These are phyloP conservation scores for Paracanthobrama guichenoti DNA, from an alignment of 2,113 vertebrate species.

Conservation along the genomic window DNA sequence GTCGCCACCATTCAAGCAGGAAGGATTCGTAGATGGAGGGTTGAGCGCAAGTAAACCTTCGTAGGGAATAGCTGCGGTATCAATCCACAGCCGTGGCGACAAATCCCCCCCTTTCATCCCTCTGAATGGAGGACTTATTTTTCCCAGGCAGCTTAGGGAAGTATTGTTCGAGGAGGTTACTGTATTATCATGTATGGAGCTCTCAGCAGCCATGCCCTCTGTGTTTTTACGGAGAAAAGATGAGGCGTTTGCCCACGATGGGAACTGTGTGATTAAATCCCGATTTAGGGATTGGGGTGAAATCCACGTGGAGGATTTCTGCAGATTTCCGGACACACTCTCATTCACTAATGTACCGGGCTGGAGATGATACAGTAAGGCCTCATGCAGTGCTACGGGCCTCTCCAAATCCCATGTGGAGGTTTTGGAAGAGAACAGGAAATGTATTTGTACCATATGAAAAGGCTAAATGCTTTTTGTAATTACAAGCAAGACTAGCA, in stretches of 20 bases:
- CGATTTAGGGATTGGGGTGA: constrained; percentile 30
- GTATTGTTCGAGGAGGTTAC: constrained; percentile 49
- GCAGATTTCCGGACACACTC: constrained; percentile 9
- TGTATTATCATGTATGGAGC: constrained; percentile 53
- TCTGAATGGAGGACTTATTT: constrained; percentile 66
- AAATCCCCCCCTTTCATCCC: constrained; percentile 62
- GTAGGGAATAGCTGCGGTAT: constrained; percentile 64
- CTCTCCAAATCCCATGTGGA: neutral
- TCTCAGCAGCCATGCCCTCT: constrained; percentile 43
- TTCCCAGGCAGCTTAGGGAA: constrained; percentile 64
- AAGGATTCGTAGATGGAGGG: constrained; percentile 34
- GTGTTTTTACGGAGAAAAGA: neutral
- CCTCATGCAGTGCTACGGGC: neutral
- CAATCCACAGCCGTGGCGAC: constrained; percentile 61
- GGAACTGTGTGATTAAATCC: constrained; percentile 44
- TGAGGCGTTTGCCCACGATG: constrained; percentile 15
- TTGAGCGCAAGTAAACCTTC: constrained; percentile 62
- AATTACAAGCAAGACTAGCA: neutral
- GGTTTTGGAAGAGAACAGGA: neutral
- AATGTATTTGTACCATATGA: neutral
- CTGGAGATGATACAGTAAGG: constrained; percentile 4
- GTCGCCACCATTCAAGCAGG: constrained; percentile 43
- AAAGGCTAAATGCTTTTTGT: neutral
- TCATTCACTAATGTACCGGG: constrained; percentile 6
- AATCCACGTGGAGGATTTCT: constrained; percentile 41